Evolutionary conservation across 2,113 vertebrate genomes (phyloP), one percentile per base, ranked within the genome.

Genomic region (Aspidoscelis tigris): DNA sequence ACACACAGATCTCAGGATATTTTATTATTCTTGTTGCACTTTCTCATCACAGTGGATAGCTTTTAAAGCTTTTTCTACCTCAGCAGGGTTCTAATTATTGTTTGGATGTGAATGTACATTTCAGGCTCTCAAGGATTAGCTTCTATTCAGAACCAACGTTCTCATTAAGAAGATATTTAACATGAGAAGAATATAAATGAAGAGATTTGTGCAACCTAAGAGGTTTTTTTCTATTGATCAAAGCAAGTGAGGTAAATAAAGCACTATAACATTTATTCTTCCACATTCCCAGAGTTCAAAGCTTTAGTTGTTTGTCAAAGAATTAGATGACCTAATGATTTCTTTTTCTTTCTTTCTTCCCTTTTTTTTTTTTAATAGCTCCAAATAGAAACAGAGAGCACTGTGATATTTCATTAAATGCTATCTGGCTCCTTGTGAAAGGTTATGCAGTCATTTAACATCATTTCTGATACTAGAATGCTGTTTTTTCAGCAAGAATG

Each of bases 131-230:
- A 86, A 86, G 88, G 43, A 88, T 58, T 92, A 90, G 83, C 81
- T 84, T 90, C 89, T 88, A 91, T 89, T 89, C 85, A 87, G 88
- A 84, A 85, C 81, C 88, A 94, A 89, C 91, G 85, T 81, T 91
- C 88, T 87, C 81, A 90, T 92, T 93, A 89, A 87, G 78, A 87
- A 87, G 41, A 74, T 66, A 84, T 87, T 86, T 79, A 84, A 72
- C 91, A 81, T 10, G 88, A 94, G 87, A 79, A 91, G 92, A 92
- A 93, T 93, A 87, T 7, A 91, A 93, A 93, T 91, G 88, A 94
- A 85, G 39, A 84, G 86, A 91, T 85, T 87, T 87, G 70, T 53
- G 26, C 64, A 86, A 50, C 0, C 78, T 82, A 83, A 88, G 79
- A 87, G 71, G 44, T 87, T 87, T 73, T 88, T 58, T 79, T 64